Evolutionary conservation across 2,113 vertebrate genomes (phyloP), one percentile per base, ranked within the genome.

Genomic region (Hippolais icterina): DNA sequence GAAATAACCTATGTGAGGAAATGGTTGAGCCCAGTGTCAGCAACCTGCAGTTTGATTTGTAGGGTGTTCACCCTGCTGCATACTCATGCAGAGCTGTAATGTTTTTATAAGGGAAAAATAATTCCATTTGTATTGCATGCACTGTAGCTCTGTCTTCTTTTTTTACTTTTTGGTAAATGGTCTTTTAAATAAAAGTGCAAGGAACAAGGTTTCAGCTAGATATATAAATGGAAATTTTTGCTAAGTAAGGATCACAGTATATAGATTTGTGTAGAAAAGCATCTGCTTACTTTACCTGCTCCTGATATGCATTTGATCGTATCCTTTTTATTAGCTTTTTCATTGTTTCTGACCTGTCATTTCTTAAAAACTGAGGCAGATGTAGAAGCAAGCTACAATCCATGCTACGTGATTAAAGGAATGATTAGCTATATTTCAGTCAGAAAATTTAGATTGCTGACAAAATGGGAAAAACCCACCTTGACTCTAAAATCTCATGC

Each of bases 211-310:
- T 87, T 87, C 37, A 86, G 39, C n/a, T 69, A 70, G 57, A 12
- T 75, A 53, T 71, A 87, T 42, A 71, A 84, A 91, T 78, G 80
- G 77, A 92, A 89, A 41, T 80, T 89, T 92, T 89, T 71, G 56
- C 66, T 31, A 79, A 87, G 47, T 57, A 91, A 83, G 78, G 25
- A 72, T 89, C 59, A 46, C 35, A 50, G 18, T 57, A 24, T 59
- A 50, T 49, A 74, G 60, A 78, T 69, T 47, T 2, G 5, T 22
- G 25, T 53, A 83, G 70, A 70, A 91, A 88, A 89, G 27, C 60
- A 59, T 61, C 66, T 90, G 39, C 78, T 88, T 88, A n/a, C 28
- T 85, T 93, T 65, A 80, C 31, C 39, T 88, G 37, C 46, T 83
- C 27, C 54, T 79, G 37, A 50, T 63, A 47, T 76, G 25, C 64